phyloP scores from a whole-genome alignment of 1,140 invertebrate genomes.

The Zaprionus africanus region DNA sequence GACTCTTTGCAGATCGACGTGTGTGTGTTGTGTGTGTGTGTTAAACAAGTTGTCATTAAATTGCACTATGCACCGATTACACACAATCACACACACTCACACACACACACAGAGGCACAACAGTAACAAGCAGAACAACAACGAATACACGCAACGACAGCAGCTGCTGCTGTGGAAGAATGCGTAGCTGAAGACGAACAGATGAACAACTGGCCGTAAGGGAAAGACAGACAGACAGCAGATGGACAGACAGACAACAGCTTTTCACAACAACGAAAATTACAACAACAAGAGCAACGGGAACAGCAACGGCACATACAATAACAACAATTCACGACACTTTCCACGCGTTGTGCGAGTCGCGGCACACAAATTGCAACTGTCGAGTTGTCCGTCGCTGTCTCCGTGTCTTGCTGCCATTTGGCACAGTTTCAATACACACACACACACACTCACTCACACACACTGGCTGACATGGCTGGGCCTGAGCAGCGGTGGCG shows the following conservation, averaged over 20 bases:
- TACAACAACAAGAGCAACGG: slow-evolving; percentile 12
- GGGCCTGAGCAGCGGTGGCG: neutral
- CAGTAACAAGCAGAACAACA: neutral
- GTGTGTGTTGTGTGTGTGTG: slow-evolving; percentile 27
- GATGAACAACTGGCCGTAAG: neutral
- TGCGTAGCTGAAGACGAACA: neutral
- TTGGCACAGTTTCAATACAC: slow-evolving; percentile 68
- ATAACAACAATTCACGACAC: slow-evolving; percentile 14
- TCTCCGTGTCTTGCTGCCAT: slow-evolving; percentile 35
- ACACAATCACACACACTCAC: neutral
- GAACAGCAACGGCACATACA: slow-evolving; percentile 4
- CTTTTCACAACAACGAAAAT: slow-evolving; percentile 7
- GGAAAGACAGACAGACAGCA: neutral
- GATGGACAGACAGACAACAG: neutral
- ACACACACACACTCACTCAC: slow-evolving; percentile 28
- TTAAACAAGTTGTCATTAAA: slow-evolving; percentile 76
- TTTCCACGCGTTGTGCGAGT: slow-evolving; percentile 55
- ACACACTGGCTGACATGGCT: neutral
- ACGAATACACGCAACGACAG: slow-evolving; percentile 6
- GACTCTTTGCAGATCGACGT: neutral
- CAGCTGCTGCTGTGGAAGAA: neutral
- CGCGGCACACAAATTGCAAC: slow-evolving; percentile 73
- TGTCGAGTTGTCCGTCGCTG: slow-evolving; percentile 60
- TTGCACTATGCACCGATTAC: slow-evolving; percentile 44
- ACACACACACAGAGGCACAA: neutral